Evolutionary conservation across 2,888 invertebrate genomes (phyloP).

Genomic region (Tenthredo notha): DNA sequence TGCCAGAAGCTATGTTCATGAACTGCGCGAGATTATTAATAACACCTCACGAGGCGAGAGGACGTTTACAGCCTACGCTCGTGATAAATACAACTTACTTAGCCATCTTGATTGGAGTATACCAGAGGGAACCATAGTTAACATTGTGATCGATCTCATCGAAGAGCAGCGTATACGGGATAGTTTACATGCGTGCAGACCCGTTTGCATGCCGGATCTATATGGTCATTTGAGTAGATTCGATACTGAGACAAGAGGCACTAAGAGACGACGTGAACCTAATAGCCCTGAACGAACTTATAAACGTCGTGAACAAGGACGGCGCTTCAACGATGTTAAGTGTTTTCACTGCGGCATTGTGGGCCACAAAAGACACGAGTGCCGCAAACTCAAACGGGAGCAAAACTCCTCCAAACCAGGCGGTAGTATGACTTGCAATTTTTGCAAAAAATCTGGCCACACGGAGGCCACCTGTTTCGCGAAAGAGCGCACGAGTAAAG

Average conservation of each 20-base stretch:
- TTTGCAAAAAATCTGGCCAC: slow-evolving; percentile 56
- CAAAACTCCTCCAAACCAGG: not conserved
- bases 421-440: slow-evolving; percentile 15
- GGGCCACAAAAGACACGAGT: slow-evolving; percentile 9
- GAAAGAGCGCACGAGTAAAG: slow-evolving; percentile 17
- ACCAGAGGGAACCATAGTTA: not conserved
- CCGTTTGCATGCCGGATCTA: not conserved
- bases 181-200: slow-evolving; percentile 5
- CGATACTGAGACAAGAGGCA: not conserved
- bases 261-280: not conserved
- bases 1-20: not conserved
- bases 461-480: slow-evolving; percentile 56
- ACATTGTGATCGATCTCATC: not conserved
- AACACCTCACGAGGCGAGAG: not conserved
- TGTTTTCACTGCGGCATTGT: slow-evolving; percentile 7
- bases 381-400: not conserved
- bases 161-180: not conserved
- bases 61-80: not conserved
- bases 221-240: not conserved
- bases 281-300: not conserved
- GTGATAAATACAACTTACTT: not conserved
- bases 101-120: not conserved
- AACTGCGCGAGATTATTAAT: not conserved
- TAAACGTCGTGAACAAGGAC: not conserved
- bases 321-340: not conserved